Evolutionary conservation across 1,140 invertebrate species (phyloP).

Genomic region (Vollenhovia emeryi): DNA sequence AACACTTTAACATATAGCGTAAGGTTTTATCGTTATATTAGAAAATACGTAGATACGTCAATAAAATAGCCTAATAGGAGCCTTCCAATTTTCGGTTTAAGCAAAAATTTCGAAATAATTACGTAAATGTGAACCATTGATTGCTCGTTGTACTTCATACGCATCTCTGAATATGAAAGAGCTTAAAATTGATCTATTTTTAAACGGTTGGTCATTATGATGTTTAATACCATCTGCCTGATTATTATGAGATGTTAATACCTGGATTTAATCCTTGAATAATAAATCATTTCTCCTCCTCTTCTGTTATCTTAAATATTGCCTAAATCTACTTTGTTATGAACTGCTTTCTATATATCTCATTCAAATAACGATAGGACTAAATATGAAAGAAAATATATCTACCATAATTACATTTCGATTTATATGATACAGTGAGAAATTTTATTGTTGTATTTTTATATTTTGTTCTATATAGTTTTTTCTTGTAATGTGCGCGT

Average conservation of each 20-base stretch:
- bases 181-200: constrained; percentile 7
- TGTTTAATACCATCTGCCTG: constrained; percentile 6
- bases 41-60: not conserved
- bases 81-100: not conserved
- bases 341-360: not conserved
- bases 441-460: not conserved
- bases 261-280: not conserved
- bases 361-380: not conserved
- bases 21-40: not conserved
- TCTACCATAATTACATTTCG: not conserved
- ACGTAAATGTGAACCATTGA: not conserved
- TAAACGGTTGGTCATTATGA: not conserved
- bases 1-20: not conserved
- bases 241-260: constrained; percentile 23
- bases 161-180: not conserved
- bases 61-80: not conserved
- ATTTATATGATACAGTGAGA: constrained; percentile 5
- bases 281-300: not conserved
- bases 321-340: not conserved
- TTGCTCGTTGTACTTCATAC: not conserved
- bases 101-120: not conserved
- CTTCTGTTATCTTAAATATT: not conserved
- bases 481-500: not conserved
- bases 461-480: not conserved
- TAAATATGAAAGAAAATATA: not conserved